Percentiles rank a stretch among this genome's conserved stretches.
Evolutionary conservation across 2,113 vertebrate genomes (phyloP).

Genomic region (Lepus americanus): DNA sequence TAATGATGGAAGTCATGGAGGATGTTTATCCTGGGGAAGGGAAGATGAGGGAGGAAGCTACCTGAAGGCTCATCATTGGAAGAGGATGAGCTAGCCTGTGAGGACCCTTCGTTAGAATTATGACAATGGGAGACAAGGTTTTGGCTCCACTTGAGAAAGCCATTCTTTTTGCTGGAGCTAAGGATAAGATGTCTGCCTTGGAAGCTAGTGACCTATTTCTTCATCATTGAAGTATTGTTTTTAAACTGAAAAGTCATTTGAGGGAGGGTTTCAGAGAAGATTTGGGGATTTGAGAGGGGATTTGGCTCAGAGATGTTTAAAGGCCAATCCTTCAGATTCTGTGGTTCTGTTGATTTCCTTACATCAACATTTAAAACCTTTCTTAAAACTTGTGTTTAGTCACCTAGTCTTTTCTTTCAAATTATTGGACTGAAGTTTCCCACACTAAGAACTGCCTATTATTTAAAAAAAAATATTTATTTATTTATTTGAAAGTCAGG

Average conservation of each 20-base stretch:
- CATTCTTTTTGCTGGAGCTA: neutral
- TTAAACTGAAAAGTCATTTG: constrained; percentile 46
- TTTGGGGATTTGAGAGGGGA: constrained; percentile 57
- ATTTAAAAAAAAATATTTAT: no score
- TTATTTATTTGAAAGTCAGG: no score
- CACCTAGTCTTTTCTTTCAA: constrained; percentile 56
- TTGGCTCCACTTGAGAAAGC: neutral
- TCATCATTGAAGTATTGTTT: neutral
- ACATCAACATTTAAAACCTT: constrained; percentile 70
- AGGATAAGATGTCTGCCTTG: neutral
- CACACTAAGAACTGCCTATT: constrained; percentile 42
- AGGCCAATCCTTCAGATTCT: constrained; percentile 52
- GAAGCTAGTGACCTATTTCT: neutral
- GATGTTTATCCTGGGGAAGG: neutral
- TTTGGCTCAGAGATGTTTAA: constrained; percentile 69
- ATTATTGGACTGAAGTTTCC: constrained; percentile 54
- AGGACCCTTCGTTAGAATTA: neutral
- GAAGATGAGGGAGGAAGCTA: neutral
- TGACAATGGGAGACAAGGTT: neutral
- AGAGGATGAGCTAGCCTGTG: neutral
- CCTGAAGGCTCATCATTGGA: neutral
- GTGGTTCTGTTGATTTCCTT: constrained; percentile 56
- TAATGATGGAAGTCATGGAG: neutral
- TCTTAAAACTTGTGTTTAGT: neutral
- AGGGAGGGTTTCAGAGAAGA: constrained; percentile 40